Evolutionary conservation across 2,113 vertebrate genomes (phyloP).

Genomic region (Neotragus pygmaeus): DNA sequence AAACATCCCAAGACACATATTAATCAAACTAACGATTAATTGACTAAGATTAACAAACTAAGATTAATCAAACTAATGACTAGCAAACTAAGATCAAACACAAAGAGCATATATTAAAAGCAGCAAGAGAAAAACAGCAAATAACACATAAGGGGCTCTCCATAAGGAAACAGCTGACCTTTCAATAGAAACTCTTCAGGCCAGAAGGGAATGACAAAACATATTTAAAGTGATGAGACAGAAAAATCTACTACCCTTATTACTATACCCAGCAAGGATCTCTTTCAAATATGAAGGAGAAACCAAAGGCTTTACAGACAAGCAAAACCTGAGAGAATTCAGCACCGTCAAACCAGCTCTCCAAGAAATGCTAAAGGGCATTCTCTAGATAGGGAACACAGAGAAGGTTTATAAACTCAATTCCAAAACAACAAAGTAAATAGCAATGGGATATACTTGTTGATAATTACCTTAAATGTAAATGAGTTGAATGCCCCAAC

Average conservation of each 20-base stretch:
- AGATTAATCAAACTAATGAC: background rate
- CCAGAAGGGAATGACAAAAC: background rate
- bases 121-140: background rate
- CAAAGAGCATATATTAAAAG: background rate
- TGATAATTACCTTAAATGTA: background rate
- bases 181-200: background rate
- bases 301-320: background rate
- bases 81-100: background rate
- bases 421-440: background rate
- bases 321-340: background rate
- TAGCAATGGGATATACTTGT: background rate
- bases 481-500: background rate
- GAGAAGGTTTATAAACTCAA: background rate
- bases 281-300: background rate
- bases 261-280: background rate
- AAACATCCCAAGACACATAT: background rate
- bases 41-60: background rate
- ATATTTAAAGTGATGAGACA: background rate
- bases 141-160: background rate
- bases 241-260: background rate
- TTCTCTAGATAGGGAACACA: background rate
- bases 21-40: background rate
- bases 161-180: background rate
- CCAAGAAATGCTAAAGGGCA: background rate
- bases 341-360: background rate